Evolutionary conservation across 2,888 invertebrate species (phyloP).

Genomic region (Microctonus hyperodae): DNA sequence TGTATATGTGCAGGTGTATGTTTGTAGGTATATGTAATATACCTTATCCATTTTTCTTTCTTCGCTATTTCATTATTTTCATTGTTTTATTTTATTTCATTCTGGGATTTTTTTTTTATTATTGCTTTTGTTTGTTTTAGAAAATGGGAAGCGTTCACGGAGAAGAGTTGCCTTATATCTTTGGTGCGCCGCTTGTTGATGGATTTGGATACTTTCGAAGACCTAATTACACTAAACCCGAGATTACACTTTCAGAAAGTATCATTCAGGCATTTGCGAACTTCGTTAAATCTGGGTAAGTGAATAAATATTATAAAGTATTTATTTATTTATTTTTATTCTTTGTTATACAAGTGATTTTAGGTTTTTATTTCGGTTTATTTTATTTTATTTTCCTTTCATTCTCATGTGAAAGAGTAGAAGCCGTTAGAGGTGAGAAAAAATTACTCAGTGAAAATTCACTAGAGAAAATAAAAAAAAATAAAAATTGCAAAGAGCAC

Average conservation of each 20-base stretch:
- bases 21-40: no score
- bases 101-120: not conserved
- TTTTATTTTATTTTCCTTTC: not conserved
- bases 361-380: not conserved
- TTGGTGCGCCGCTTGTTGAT: conserved; percentile 88
- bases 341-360: not conserved
- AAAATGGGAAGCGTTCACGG: conserved; percentile 92
- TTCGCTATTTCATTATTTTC: conserved; percentile 2
- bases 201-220: conserved; percentile 84
- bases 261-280: conserved; percentile 89
- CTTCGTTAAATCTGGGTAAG: conserved; percentile 89
- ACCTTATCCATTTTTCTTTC: not conserved
- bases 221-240: conserved; percentile 84
- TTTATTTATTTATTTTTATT: not conserved
- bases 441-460: conserved; percentile 37
- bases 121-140: conserved; percentile 62
- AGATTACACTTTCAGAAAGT: conserved; percentile 84
- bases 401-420: conserved; percentile 9
- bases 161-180: conserved; percentile 89
- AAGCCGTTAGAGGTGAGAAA: not conserved
- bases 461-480: conserved; percentile 18
- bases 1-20: no score
- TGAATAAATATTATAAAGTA: conserved; percentile 41
- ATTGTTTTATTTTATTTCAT: not conserved
- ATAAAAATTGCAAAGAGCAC: not conserved